A percentile compares a stretch with the other conserved stretches of the same genome.
phyloP scores from a whole-genome alignment of 2,797 vertebrate species.

The Pelobates cultripes region DNA sequence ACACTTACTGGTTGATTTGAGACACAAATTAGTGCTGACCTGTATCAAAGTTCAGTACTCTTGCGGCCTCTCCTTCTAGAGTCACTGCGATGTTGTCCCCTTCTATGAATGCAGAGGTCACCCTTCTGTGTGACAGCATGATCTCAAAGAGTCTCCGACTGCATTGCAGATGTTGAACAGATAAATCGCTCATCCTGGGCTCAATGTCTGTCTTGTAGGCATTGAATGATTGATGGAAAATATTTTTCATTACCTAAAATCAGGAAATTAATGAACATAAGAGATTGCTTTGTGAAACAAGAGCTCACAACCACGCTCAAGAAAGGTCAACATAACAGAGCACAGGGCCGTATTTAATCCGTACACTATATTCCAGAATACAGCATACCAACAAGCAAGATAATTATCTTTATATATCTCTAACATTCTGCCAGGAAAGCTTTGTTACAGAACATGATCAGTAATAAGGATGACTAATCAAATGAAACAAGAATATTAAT shows the following conservation, averaged over 20 bases:
- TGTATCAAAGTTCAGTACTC: constrained; percentile 78
- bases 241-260: constrained; percentile 78
- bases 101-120: constrained; percentile 75
- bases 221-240: constrained; percentile 81
- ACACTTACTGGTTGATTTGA: too few relatives aligned
- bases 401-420: not conserved
- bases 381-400: not conserved
- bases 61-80: constrained; percentile 77
- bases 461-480: not conserved
- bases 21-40: constrained; percentile 58
- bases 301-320: not conserved
- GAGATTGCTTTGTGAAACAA: not conserved
- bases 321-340: not conserved
- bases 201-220: constrained; percentile 80
- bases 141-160: constrained; percentile 79
- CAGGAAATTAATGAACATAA: constrained; percentile 16
- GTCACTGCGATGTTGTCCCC: constrained; percentile 75
- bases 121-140: constrained; percentile 72
- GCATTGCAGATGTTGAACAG: constrained; percentile 73
- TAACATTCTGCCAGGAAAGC: not conserved
- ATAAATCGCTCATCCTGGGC: constrained; percentile 72
- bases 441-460: not conserved
- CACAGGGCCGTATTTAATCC: not conserved
- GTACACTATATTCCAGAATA: not conserved
- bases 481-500: too few relatives aligned